Base-by-base conservation (phyloP, 2,113 vertebrate genomes). In the Tamias sibiricus region DNA sequence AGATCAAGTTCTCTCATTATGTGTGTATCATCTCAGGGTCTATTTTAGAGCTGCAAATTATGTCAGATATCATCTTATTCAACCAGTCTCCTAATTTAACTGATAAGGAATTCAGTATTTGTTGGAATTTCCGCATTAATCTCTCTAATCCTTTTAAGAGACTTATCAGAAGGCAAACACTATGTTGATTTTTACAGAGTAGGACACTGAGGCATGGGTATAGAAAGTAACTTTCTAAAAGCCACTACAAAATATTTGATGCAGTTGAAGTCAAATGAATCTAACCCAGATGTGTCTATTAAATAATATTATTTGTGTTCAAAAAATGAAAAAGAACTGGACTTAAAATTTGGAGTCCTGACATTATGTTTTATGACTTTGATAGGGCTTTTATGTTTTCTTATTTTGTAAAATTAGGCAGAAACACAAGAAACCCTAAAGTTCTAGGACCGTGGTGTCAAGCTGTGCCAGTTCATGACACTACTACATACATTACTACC, bases 121-220 rank as follows among this genome's bases (percentile, higher is more conserved):
- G 22, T 17, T 35, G 42, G 35, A 47, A n/a, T 76, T 94, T 84
- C 54, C n/a, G n/a, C n/a, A n/a, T n/a, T n/a, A n/a, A n/a, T n/a
- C n/a, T n/a, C 54, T 87, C 35, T 24, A 47, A 74, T 52, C 13
- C 1, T 44, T 37, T 77, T 72, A 52, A 87, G 75, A 91, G 20
- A 79, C 30, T 49, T 1, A 6, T 84, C 42, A 94, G 12, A 92
- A 76, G 37, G 28, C 20, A 97, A 80, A 59, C 17, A 52, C 69
- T 85, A 35, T 49, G 32, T 4, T 92, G 22, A 71, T 54, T 87
- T 95, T 95, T 87, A 96, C 7, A 91, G 40, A 89, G 22, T 59
- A 71, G 37, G 11, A 42, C n/a, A 71, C 32, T 40, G 52, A 75
- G 40, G 5, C 20, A 44, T 37, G 0, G 0, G 47, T 49, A 49